Conservation (phyloP, 2,888 invertebrate genomes). For the Amiota minor region DNA sequence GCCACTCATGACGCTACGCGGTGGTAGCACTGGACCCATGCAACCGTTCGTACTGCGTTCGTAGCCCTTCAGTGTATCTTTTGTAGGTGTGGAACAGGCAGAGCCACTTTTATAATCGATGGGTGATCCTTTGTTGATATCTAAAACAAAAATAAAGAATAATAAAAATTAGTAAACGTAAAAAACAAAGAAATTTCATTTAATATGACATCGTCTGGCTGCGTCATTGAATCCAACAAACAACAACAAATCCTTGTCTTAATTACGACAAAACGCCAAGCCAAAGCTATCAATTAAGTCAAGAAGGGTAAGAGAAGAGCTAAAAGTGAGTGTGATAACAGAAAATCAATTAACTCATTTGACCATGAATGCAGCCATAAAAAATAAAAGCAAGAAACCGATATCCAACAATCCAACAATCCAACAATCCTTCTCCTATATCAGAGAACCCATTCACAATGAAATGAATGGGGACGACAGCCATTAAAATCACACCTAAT, state of each 20-base stretch:
- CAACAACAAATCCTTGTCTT: constrained; percentile 18
- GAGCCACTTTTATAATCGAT: constrained; percentile 90
- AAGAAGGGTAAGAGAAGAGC: neutral
- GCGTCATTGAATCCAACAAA: neutral
- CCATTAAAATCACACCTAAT: constrained; percentile 56
- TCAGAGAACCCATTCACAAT: neutral
- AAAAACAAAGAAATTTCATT: constrained; percentile 13
- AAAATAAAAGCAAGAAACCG: constrained; percentile 32
- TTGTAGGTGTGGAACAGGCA: constrained; percentile 90
- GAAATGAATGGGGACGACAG: constrained; percentile 31
- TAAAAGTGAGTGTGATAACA: constrained; percentile 17
- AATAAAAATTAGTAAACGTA: constrained; percentile 36
- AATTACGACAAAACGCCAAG: constrained; percentile 11
- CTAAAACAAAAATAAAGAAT: constrained; percentile 75
- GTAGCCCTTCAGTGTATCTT: constrained; percentile 78
- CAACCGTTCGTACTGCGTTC: constrained; percentile 78
- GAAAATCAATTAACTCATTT: constrained; percentile 51
- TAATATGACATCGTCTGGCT: constrained; percentile 10
- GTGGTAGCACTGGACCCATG: constrained; percentile 83
- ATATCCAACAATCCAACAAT: constrained; percentile 1
- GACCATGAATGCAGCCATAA: constrained; percentile 33
- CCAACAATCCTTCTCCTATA: neutral
- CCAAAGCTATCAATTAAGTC: constrained; percentile 23
- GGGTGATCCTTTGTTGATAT: constrained; percentile 90
- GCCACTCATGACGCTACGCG: constrained; percentile 76